Evolutionary conservation across 2,888 invertebrate species (phyloP).

Genomic region (Drosophila macrospina): DNA sequence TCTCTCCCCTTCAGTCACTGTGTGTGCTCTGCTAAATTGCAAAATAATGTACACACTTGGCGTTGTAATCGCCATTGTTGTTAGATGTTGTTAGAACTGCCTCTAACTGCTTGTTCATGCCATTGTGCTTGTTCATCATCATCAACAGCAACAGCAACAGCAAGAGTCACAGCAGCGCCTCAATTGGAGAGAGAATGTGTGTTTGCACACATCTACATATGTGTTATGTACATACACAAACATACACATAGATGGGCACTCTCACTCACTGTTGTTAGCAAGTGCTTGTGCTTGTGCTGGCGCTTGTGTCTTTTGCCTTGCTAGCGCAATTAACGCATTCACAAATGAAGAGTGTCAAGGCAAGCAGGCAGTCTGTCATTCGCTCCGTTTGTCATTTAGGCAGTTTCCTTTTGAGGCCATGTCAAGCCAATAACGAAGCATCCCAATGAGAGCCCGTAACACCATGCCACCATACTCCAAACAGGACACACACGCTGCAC

Average conservation of each 20-base stretch:
- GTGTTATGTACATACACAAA: constrained; percentile 41
- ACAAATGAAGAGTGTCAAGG: constrained; percentile 81
- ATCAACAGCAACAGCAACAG: constrained; percentile 52
- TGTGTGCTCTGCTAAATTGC: constrained; percentile 72
- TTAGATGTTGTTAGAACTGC: constrained; percentile 67
- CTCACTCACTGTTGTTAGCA: constrained; percentile 17
- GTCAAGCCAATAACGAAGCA: constrained; percentile 51
- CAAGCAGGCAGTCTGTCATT: constrained; percentile 47
- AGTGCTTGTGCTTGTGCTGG: constrained; percentile 38
- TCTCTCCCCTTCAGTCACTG: neutral
- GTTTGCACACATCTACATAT: constrained; percentile 48
- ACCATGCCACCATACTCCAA: too few relatives aligned
- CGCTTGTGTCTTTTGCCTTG: constrained; percentile 56
- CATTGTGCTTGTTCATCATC: constrained; percentile 77
- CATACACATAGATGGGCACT: constrained; percentile 16
- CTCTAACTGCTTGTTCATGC: constrained; percentile 77
- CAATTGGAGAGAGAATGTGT: constrained; percentile 32
- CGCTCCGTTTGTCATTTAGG: constrained; percentile 40
- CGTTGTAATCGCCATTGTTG: constrained; percentile 77
- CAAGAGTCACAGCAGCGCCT: constrained; percentile 9
- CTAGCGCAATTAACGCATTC: constrained; percentile 78
- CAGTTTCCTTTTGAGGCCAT: constrained; percentile 34
- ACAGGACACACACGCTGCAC: constrained; percentile 12
- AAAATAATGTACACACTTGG: constrained; percentile 81
- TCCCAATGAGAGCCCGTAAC: constrained; percentile 9